These are phyloP conservation scores for Cantharis flavilabris DNA, from an alignment of 2,888 invertebrate genomes.

Conservation along the genomic window DNA sequence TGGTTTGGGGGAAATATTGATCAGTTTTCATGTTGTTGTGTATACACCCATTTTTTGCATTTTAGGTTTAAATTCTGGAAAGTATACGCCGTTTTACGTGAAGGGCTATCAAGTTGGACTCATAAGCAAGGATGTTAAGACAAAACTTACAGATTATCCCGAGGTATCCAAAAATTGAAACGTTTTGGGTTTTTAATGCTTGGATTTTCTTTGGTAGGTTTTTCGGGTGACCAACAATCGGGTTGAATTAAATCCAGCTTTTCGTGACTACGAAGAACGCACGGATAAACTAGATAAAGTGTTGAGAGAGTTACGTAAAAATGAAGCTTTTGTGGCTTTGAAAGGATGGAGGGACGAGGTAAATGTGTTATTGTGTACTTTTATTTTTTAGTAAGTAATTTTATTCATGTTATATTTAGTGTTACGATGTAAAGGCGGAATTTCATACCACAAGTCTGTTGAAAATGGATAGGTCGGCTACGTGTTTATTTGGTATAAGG, in stretches of 20 bases:
- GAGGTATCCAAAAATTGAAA: constrained; percentile 63
- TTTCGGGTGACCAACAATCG: constrained; percentile 72
- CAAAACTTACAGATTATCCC: constrained; percentile 79
- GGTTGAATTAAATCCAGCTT: constrained; percentile 85
- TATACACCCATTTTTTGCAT: constrained; percentile 33
- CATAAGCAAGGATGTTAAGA: constrained; percentile 82
- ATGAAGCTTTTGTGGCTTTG: constrained; percentile 78
- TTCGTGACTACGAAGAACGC: constrained; percentile 82
- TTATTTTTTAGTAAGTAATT: not conserved
- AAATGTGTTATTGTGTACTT: constrained; percentile 27
- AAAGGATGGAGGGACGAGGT: constrained; percentile 95
- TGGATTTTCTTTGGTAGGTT: constrained; percentile 57
- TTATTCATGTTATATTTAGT: constrained; percentile 57
- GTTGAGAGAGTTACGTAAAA: constrained; percentile 73
- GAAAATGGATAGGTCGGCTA: constrained; percentile 90
- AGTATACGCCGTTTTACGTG: constrained; percentile 86
- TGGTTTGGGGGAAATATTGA: constrained; percentile 24
- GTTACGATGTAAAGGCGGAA: constrained; percentile 86
- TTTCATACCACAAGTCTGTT: constrained; percentile 65
- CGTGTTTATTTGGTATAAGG: constrained; percentile 90
- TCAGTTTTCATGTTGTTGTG: constrained; percentile 11
- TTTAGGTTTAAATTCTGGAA: constrained; percentile 74
- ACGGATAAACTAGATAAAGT: constrained; percentile 79
- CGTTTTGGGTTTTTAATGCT: not conserved
- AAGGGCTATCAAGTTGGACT: constrained; percentile 89